These are phyloP conservation scores for Alethe castanea DNA, from an alignment of 2,113 vertebrate genomes.

Conservation along the genomic window DNA sequence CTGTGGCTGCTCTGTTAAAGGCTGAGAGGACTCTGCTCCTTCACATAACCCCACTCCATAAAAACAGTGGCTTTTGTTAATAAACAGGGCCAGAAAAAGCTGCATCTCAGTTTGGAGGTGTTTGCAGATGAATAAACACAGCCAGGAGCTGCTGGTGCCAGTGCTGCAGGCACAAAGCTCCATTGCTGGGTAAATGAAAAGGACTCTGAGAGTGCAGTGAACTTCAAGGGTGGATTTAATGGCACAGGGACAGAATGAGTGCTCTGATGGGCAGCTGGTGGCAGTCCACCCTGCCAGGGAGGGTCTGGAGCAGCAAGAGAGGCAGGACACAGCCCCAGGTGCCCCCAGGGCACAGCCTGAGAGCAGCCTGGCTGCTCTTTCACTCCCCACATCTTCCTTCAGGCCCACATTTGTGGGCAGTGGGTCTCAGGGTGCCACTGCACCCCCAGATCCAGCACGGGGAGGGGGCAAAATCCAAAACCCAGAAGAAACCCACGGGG, in stretches of 20 bases:
- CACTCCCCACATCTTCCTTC: background rate
- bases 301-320: background rate
- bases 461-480: background rate
- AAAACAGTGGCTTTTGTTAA: background rate
- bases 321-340: background rate
- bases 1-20: background rate
- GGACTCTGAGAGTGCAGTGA: background rate
- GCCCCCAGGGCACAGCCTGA: fast-evolving
- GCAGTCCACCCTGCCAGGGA: background rate
- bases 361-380: background rate
- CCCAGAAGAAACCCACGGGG: background rate
- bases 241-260: background rate
- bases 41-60: background rate
- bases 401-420: background rate
- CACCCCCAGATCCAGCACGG: background rate
- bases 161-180: background rate
- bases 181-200: background rate
- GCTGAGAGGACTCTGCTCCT: background rate
- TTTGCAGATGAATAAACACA: background rate
- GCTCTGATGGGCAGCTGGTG: background rate
- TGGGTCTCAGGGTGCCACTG: background rate
- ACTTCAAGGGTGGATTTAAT: background rate
- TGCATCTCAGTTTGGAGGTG: background rate
- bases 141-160: background rate
- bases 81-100: background rate